phyloP scores from a whole-genome alignment of 2,797 vertebrate species.

The Pantherophis vulpinus region DNA sequence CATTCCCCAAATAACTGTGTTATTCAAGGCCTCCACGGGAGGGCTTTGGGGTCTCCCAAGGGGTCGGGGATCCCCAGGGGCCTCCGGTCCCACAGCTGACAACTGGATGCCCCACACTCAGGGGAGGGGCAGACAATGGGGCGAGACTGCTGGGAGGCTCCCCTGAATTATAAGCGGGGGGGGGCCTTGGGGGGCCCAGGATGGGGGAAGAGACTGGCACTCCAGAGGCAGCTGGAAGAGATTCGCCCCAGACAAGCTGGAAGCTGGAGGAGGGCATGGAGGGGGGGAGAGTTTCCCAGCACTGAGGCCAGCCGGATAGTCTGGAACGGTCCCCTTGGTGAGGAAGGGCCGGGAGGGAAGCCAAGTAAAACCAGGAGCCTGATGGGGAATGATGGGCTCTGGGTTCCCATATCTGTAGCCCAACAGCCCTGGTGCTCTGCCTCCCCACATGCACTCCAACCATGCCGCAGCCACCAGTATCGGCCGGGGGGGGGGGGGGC shows the following conservation, averaged over 20 bases:
- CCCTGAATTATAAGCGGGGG: background rate
- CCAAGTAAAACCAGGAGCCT: background rate
- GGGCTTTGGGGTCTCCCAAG: background rate
- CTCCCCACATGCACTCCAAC: background rate
- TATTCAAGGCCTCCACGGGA: background rate
- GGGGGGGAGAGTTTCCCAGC: background rate
- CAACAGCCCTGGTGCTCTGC: background rate
- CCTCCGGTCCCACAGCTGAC: background rate
- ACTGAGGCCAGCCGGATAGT: background rate
- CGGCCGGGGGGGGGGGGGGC: too few species aligned
- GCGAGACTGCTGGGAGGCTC: background rate
- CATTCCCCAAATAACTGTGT: background rate
- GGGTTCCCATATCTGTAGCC: background rate
- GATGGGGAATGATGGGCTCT: background rate
- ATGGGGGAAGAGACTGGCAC: background rate
- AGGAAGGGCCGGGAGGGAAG: background rate
- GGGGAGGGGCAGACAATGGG: background rate
- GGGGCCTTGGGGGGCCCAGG: background rate
- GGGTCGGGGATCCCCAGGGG: background rate
- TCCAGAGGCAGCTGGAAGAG: background rate
- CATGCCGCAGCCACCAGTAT: background rate
- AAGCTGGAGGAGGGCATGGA: background rate
- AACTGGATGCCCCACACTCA: accelerated
- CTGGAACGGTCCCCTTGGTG: background rate
- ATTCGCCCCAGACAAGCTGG: background rate